phyloP scores from a whole-genome alignment of 1,140 invertebrate genomes.

The Sogatella furcifera region DNA sequence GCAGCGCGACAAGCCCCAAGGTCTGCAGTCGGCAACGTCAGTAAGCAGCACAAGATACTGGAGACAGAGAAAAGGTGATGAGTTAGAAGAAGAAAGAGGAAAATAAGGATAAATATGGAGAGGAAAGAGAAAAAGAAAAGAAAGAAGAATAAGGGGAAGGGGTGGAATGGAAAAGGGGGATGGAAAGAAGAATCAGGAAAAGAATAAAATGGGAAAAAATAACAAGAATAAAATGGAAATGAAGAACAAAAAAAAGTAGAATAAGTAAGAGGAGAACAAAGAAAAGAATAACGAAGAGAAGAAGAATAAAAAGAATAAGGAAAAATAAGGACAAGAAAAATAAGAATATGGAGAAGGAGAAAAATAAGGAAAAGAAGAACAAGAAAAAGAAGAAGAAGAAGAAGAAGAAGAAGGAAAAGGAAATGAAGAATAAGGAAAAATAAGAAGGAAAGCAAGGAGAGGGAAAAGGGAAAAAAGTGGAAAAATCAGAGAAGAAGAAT shows the following conservation, averaged over 20 bases:
- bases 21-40: not conserved
- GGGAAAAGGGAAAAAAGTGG: too few species aligned
- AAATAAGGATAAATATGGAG: not conserved
- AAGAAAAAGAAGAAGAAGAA: not conserved
- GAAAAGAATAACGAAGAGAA: not conserved
- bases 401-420: not conserved
- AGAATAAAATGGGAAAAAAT: constrained; percentile 18
- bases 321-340: constrained; percentile 18
- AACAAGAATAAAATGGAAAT: not conserved
- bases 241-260: not conserved
- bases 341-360: constrained; percentile 8
- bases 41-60: not conserved
- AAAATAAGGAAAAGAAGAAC: not conserved
- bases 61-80: not conserved
- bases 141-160: constrained; percentile 7
- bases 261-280: not conserved
- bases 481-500: too few species aligned
- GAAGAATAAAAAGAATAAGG: not conserved
- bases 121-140: constrained; percentile 8
- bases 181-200: constrained; percentile 6
- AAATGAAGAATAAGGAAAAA: too few species aligned
- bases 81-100: not conserved
- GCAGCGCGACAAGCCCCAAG: not conserved
- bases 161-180: too few species aligned
- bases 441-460: too few species aligned